Evolutionary conservation across 2,113 vertebrate species (phyloP).

Genomic region (Microcebus ravelobensis): DNA sequence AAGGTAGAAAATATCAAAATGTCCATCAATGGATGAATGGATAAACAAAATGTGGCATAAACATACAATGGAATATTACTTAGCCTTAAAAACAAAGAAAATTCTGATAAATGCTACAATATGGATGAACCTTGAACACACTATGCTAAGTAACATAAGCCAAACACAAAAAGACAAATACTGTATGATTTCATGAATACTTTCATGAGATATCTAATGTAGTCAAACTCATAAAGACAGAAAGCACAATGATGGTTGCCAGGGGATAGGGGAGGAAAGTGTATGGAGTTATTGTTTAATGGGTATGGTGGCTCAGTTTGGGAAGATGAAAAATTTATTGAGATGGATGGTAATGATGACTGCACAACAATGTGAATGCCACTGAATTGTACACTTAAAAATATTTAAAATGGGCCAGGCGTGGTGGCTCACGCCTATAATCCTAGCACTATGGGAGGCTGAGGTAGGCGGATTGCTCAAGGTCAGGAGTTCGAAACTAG

Average conservation of each 20-base stretch:
- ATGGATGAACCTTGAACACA: constrained; percentile 2
- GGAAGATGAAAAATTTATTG: background rate
- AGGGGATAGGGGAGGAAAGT: fast-evolving
- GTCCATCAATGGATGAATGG: background rate
- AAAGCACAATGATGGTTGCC: background rate
- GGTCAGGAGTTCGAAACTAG: too few species aligned
- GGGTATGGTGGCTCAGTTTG: background rate
- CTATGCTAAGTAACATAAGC: background rate
- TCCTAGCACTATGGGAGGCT: too few species aligned
- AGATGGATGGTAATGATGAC: background rate
- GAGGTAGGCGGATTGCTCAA: too few species aligned
- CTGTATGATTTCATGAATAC: background rate
- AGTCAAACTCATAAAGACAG: background rate
- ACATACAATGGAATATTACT: background rate
- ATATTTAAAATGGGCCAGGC: background rate
- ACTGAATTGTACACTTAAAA: background rate
- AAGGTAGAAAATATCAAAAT: constrained; percentile 6
- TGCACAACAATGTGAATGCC: background rate
- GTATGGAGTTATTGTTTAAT: background rate
- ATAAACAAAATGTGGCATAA: background rate
- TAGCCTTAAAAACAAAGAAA: background rate
- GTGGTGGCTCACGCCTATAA: too few species aligned
- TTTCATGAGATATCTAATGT: background rate
- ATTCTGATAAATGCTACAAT: background rate
- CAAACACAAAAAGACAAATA: background rate